Base-by-base conservation (phyloP, 1,140 invertebrate genomes). In the Asobara japonica region DNA sequence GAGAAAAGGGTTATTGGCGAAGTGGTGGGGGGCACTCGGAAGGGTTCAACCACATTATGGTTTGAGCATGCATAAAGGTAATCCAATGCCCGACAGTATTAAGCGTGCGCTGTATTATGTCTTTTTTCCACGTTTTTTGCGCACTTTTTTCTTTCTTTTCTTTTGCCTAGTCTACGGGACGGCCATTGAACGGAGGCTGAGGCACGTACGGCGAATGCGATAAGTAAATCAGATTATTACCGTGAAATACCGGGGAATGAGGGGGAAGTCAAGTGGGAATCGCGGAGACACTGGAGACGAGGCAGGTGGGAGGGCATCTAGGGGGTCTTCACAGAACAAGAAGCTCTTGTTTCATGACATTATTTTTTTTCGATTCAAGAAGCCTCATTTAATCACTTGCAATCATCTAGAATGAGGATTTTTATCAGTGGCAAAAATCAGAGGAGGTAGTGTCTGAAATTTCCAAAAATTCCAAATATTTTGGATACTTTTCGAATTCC, bases 21-120 rank as follows among this genome's bases (percentile, higher is more conserved):
- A 7, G 8, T 2, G n/a, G 36, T 2, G 36, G 36, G 36, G 36
- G 36, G n/a, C 36, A 45, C 41, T 16, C 41, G 6, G 41, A 45
- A 30, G 62, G 27, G 62, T 33, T 30, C 62, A 36, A 65, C 62
- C 56, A 25, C 33, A 65, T 64, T 16, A 20, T n/a, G 16, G 29
- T 16, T 2, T 56, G 25, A 31, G 33, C 48, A 69, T 22, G 68
- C 48, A 60, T 69, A 51, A 69, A 69, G 48, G 48, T 69, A 69
- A 69, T 69, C 29, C 30, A 69, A 69, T 5, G 29, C 48, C 5
- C 41, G n/a, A n/a, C n/a, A 16, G 7, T 45, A 45, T 45, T 45
- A 16, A 45, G 18, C n/a, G 8, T 38, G 8, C n/a, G 36, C 36
- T 10, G 36, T 38, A 38, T 38, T 38, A 38, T 38, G n/a, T n/a